These are phyloP conservation scores for Sthenelais limicola DNA, from an alignment of 2,888 invertebrate species.

Conservation along the genomic window DNA sequence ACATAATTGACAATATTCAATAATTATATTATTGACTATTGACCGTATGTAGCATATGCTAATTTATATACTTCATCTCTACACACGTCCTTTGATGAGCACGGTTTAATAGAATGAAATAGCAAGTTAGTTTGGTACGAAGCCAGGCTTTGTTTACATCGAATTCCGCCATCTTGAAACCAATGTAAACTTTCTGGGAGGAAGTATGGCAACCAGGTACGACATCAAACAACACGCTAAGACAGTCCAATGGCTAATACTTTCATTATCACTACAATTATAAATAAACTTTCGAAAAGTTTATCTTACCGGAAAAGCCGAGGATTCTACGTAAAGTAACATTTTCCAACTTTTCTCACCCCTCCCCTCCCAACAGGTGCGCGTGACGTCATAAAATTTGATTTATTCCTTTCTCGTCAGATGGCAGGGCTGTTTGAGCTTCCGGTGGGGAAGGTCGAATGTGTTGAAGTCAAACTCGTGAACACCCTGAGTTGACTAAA, in stretches of 20 bases:
- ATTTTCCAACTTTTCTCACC: constrained; percentile 50
- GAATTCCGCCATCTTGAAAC: constrained; percentile 47
- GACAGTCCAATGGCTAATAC: too few species aligned
- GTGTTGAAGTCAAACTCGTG: too few species aligned
- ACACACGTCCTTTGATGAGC: not conserved
- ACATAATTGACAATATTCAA: not conserved
- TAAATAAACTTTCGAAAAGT: too few species aligned
- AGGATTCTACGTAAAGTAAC: constrained; percentile 65
- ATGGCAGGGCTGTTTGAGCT: too few species aligned
- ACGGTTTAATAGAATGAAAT: not conserved
- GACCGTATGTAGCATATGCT: not conserved
- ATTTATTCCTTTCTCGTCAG: too few species aligned
- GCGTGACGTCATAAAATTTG: too few species aligned
- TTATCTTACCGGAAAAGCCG: constrained; percentile 62
- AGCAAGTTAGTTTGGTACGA: not conserved
- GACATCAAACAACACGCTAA: too few species aligned
- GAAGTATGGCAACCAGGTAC: too few species aligned
- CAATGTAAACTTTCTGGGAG: constrained; percentile 44
- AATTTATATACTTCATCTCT: not conserved
- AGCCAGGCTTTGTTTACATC: not conserved
- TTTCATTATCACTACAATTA: too few species aligned
- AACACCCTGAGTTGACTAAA: too few species aligned
- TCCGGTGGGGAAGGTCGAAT: too few species aligned
- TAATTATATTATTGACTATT: too few species aligned
- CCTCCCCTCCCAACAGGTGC: not conserved